A percentile compares a stretch with the other conserved stretches of the same genome.
phyloP scores from a whole-genome alignment of 2,797 vertebrate genomes.

The Dallia pectoralis region DNA sequence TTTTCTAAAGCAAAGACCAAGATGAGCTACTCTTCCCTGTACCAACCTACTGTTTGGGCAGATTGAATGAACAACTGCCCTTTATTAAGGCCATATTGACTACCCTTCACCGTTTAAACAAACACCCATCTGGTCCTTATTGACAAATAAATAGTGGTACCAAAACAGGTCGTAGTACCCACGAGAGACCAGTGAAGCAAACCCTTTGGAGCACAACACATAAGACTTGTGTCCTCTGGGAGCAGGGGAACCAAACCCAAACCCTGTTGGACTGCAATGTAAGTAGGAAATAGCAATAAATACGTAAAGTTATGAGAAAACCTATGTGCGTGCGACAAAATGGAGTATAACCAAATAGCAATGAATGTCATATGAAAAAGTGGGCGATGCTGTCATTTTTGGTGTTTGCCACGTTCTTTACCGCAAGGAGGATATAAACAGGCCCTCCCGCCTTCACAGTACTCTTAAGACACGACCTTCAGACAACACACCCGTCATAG shows the following conservation, averaged over 20 bases:
- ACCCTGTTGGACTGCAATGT: background rate
- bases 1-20: background rate
- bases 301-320: background rate
- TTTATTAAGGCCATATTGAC: conserved; percentile 30
- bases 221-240: too few relatives aligned
- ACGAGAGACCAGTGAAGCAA: background rate
- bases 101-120: conserved; percentile 41
- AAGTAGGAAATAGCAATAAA: too few relatives aligned
- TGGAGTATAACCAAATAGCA: background rate
- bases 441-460: background rate
- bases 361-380: background rate
- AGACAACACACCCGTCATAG: conserved; percentile 61
- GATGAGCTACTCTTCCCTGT: background rate
- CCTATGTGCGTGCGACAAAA: background rate
- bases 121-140: conserved; percentile 12
- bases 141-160: background rate
- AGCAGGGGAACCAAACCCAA: background rate
- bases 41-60: background rate
- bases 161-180: background rate
- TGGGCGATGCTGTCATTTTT: background rate
- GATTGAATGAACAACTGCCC: conserved; percentile 48
- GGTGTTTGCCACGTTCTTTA: background rate
- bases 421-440: background rate
- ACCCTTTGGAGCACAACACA: background rate
- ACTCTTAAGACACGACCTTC: conserved; percentile 29